These are phyloP conservation scores for Gallinago media DNA, from an alignment of 2,113 vertebrate species.

Conservation along the genomic window DNA sequence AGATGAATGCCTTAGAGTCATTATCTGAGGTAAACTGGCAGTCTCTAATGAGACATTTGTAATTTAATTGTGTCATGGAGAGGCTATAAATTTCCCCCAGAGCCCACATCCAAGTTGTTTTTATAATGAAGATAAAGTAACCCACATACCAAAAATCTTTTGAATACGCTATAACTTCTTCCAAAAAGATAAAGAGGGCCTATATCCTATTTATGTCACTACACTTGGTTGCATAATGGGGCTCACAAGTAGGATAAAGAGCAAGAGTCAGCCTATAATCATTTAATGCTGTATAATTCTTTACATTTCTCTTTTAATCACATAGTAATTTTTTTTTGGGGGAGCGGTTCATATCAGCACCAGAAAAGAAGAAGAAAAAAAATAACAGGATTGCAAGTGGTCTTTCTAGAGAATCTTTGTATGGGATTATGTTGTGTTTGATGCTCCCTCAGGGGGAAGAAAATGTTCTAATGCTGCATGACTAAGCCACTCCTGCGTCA, in stretches of 20 bases:
- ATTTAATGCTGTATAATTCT: slow-evolving; percentile 54
- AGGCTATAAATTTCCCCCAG: slow-evolving; percentile 68
- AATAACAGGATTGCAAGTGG: not conserved
- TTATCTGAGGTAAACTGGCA: slow-evolving; percentile 72
- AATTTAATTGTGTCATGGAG: slow-evolving; percentile 76
- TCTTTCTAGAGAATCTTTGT: slow-evolving; percentile 51
- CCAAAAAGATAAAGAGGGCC: slow-evolving; percentile 71
- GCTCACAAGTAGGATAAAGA: slow-evolving; percentile 61
- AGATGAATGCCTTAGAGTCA: slow-evolving; percentile 48
- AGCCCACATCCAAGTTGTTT: slow-evolving; percentile 67
- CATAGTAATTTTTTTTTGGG: slow-evolving; percentile 14
- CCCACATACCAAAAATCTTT: slow-evolving; percentile 74
- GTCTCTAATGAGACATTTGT: slow-evolving; percentile 76
- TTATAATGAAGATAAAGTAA: slow-evolving; percentile 81
- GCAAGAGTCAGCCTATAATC: slow-evolving; percentile 45
- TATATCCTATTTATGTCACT: slow-evolving; percentile 70
- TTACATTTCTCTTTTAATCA: slow-evolving; percentile 65
- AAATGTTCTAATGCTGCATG: not conserved
- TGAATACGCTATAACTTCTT: slow-evolving; percentile 73
- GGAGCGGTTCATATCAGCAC: slow-evolving; percentile 54
- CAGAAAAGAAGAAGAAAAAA: slow-evolving; percentile 50
- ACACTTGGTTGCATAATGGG: slow-evolving; percentile 61
- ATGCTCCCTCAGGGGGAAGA: slow-evolving; percentile 17
- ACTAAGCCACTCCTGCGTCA: slow-evolving; percentile 42
- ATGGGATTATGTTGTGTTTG: slow-evolving; percentile 23